Evolutionary conservation across 2,113 vertebrate genomes (phyloP).

Genomic region (Gavialis gangeticus): DNA sequence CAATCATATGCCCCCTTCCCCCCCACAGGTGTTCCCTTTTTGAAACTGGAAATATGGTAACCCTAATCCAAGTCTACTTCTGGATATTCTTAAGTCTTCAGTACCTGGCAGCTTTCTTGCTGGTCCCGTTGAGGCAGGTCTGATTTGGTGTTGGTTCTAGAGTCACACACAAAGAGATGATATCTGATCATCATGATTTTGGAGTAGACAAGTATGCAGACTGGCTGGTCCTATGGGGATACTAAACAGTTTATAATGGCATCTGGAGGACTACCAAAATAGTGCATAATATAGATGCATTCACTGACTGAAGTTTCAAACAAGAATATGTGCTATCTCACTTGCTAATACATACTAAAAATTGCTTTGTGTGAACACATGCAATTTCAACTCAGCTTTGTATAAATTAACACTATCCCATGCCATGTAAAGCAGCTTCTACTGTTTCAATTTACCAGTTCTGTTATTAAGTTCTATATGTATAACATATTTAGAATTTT

Average conservation of each 20-base stretch:
- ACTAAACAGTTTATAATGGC: not conserved
- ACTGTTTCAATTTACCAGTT: not conserved
- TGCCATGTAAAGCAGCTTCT: conserved; percentile 23
- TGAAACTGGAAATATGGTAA: too few relatives aligned
- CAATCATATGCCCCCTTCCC: too few relatives aligned
- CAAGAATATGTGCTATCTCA: not conserved
- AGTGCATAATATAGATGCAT: not conserved
- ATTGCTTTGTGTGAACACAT: not conserved
- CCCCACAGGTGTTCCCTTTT: too few relatives aligned
- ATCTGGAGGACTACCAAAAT: not conserved
- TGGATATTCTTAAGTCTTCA: not conserved
- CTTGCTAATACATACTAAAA: not conserved
- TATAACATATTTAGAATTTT: accelerated
- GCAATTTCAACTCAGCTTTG: not conserved
- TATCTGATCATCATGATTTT: accelerated
- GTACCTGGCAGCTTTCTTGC: not conserved
- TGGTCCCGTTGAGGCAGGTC: not conserved
- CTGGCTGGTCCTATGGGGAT: not conserved
- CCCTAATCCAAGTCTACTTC: not conserved
- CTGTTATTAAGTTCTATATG: not conserved
- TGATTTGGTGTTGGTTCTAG: not conserved
- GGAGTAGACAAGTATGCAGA: not conserved
- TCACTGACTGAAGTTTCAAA: not conserved
- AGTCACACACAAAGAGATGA: not conserved
- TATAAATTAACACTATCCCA: conserved; percentile 21